A percentile compares a stretch with the other conserved stretches of the same genome.
Conservation (phyloP, 2,797 vertebrate genomes). For the Sebastes minor region DNA sequence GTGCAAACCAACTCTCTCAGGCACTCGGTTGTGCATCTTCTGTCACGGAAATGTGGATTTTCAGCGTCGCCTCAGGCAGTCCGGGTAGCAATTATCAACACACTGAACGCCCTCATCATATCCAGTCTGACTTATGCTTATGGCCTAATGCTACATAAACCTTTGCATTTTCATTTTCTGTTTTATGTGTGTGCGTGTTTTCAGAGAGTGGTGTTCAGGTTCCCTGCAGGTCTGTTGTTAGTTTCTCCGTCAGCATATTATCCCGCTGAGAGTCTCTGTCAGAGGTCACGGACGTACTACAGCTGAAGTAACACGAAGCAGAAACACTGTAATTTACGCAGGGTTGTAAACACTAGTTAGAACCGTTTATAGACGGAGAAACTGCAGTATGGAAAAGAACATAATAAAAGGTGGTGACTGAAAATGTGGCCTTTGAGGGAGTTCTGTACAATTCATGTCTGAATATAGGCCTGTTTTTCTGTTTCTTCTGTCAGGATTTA, state of each 20-base stretch:
- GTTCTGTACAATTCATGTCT: conserved; percentile 4
- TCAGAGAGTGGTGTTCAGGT: not conserved
- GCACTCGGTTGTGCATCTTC: not conserved
- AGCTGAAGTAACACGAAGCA: conserved; percentile 32
- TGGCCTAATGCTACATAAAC: not conserved
- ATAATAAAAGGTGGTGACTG: conserved; percentile 60
- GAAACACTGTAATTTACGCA: conserved; percentile 66
- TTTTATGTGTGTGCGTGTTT: not conserved
- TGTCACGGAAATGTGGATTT: conserved; percentile 31
- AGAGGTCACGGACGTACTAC: conserved; percentile 34
- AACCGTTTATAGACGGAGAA: conserved; percentile 69
- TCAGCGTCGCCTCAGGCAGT: not conserved
- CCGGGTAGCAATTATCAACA: conserved; percentile 1
- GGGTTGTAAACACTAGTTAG: conserved; percentile 70
- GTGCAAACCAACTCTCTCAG: conserved; percentile 1
- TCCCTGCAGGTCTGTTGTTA: not conserved
- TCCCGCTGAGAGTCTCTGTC: conserved; percentile 16
- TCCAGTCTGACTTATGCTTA: not conserved
- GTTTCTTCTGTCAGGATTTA: conserved; percentile 33
- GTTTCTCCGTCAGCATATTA: conserved; percentile 3
- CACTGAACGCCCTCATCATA: not conserved
- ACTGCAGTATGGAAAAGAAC: conserved; percentile 47
- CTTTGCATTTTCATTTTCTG: not conserved
- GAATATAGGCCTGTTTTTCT: conserved; percentile 34
- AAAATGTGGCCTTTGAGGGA: conserved; percentile 31